Conservation (phyloP, 1,140 invertebrate genomes). For the Alviniconcha marisindica region DNA sequence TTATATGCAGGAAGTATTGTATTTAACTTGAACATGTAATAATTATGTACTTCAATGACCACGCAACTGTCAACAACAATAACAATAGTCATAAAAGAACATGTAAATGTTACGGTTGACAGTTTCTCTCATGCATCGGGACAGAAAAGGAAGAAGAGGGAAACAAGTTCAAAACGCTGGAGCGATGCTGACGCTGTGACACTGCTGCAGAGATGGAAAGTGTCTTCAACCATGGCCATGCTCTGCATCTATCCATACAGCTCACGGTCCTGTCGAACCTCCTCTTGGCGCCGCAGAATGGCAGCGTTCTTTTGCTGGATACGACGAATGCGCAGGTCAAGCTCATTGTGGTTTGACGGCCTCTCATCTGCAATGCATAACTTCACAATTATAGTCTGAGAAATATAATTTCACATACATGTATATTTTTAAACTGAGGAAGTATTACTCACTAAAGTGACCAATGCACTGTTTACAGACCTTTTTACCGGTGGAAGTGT, state of each 20-base stretch:
- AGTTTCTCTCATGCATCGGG: not conserved
- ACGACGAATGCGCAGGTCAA: conserved; percentile 54
- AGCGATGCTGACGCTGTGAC: not conserved
- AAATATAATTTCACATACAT: too few relatives aligned
- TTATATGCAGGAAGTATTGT: too few relatives aligned
- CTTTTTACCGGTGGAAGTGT: too few relatives aligned
- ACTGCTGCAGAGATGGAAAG: not conserved
- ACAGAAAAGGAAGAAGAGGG: not conserved
- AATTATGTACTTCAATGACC: too few relatives aligned
- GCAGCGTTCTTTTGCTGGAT: conserved; percentile 59
- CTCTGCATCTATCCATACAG: conserved; percentile 42
- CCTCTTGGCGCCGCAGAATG: conserved; percentile 49
- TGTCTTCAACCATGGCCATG: not conserved
- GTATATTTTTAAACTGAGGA: too few relatives aligned
- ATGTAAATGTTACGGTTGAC: not conserved
- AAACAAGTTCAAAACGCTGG: not conserved
- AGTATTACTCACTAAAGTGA: too few relatives aligned
- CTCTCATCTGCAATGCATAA: conserved; percentile 17
- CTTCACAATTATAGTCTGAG: not conserved
- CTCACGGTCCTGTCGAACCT: conserved; percentile 56
- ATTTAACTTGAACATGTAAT: too few relatives aligned
- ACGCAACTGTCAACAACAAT: too few relatives aligned
- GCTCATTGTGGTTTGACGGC: conserved; percentile 25
- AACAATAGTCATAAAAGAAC: not conserved
- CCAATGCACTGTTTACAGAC: too few relatives aligned